phyloP scores from a whole-genome alignment of 2,113 vertebrate genomes.

The Butastur rufipennis region DNA sequence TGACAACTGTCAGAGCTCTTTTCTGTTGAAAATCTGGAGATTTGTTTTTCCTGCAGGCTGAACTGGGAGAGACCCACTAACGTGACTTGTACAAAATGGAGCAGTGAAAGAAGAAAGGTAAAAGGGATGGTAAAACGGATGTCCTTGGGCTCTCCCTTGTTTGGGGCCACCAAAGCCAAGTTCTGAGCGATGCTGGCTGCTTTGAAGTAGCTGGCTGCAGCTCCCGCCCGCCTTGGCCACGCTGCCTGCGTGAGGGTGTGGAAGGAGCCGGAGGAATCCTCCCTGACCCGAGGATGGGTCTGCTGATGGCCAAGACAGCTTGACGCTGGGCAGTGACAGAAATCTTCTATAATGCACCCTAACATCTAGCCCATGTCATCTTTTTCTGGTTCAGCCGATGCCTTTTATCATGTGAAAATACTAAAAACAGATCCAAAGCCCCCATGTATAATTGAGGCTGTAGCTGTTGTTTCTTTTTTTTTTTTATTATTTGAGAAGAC shows the following conservation, averaged over 20 bases:
- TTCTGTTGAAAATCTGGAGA: not conserved
- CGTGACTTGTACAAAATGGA: not conserved
- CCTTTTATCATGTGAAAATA: not conserved
- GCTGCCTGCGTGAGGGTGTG: not conserved
- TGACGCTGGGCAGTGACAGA: not conserved
- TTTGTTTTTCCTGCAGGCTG: not conserved
- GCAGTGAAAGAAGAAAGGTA: not conserved
- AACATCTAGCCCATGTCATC: not conserved
- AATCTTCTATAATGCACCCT: not conserved
- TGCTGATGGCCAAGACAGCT: not conserved
- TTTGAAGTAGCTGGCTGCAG: not conserved
- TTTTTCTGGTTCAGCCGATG: not conserved
- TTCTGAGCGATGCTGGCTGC: not conserved
- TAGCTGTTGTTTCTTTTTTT: not conserved
- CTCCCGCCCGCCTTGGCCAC: rapidly evolving
- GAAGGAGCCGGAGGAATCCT: not conserved
- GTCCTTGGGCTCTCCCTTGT: not conserved
- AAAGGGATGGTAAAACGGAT: not conserved
- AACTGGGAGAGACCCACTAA: not conserved
- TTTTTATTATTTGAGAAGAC: conserved; percentile 6
- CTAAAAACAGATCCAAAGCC: not conserved
- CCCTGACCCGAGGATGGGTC: not conserved
- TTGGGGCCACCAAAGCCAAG: not conserved
- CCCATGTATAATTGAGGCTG: not conserved
- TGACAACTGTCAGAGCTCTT: not conserved